These are phyloP conservation scores for Phycodurus eques DNA, from an alignment of 2,113 vertebrate species.

Conservation along the genomic window DNA sequence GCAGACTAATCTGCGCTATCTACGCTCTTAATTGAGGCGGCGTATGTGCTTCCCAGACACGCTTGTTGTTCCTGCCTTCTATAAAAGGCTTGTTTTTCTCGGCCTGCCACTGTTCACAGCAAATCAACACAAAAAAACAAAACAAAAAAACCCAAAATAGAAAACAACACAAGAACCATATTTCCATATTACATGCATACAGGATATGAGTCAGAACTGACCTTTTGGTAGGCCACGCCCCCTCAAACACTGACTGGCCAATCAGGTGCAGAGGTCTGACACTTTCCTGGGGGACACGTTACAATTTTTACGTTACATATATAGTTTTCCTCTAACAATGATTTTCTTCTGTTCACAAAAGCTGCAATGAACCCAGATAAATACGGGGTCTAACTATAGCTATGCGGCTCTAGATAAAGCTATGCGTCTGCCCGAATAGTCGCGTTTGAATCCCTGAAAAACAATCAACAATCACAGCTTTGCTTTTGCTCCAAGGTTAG, in stretches of 20 bases:
- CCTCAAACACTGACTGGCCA: background rate
- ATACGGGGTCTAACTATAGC: background rate
- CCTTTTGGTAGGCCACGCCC: background rate
- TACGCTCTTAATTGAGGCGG: slow-evolving; percentile 61
- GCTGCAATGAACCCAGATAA: background rate
- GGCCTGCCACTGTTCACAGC: slow-evolving; percentile 12
- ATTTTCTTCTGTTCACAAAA: background rate
- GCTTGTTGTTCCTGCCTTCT: slow-evolving; percentile 47
- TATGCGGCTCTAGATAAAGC: too few relatives aligned
- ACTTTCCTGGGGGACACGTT: too few relatives aligned
- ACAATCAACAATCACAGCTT: too few relatives aligned
- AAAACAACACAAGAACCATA: background rate
- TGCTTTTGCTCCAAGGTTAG: too few relatives aligned
- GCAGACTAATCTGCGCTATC: slow-evolving; percentile 68
- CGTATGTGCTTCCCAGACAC: slow-evolving; percentile 56
- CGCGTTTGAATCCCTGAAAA: too few relatives aligned
- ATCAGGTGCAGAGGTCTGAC: background rate
- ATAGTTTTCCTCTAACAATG: too few relatives aligned
- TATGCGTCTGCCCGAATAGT: too few relatives aligned
- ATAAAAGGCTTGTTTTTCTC: slow-evolving; percentile 43
- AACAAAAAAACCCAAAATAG: background rate
- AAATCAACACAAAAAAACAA: slow-evolving; percentile 12
- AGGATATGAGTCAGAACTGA: background rate
- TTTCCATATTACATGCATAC: slow-evolving; percentile 7
- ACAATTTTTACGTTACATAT: background rate